These are phyloP conservation scores for Hirtodrosophila cameraria DNA, from an alignment of 2,888 invertebrate species.

Conservation along the genomic window DNA sequence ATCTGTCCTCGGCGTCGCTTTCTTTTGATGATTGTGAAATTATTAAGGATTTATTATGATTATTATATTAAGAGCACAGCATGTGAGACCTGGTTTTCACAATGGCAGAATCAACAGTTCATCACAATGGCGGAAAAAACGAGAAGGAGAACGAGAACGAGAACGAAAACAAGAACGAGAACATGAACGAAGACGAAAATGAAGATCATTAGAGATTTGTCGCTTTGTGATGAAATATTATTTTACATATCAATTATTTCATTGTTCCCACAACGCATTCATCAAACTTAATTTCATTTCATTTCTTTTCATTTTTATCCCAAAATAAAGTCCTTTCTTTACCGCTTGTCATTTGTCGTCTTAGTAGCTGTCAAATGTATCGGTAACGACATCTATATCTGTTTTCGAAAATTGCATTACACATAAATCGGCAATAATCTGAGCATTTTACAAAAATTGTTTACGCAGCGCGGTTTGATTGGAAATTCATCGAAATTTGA, in stretches of 20 bases:
- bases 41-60: constrained; percentile 84
- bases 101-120: constrained; percentile 45
- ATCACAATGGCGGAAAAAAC: constrained; percentile 30
- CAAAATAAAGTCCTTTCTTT: constrained; percentile 35
- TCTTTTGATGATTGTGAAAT: constrained; percentile 82
- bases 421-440: constrained; percentile 35
- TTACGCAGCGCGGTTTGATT: constrained; percentile 22
- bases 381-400: constrained; percentile 1
- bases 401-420: constrained; percentile 60
- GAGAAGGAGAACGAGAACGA: not conserved
- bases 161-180: constrained; percentile 19
- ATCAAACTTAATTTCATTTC: not conserved
- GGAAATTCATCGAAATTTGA: constrained; percentile 58
- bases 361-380: not conserved
- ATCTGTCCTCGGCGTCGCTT: constrained; percentile 73
- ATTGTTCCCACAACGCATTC: constrained; percentile 62
- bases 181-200: constrained; percentile 27
- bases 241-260: constrained; percentile 84
- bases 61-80: constrained; percentile 84
- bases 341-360: constrained; percentile 36
- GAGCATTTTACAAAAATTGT: constrained; percentile 35
- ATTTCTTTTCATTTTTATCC: constrained; percentile 27
- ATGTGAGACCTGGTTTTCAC: constrained; percentile 37
- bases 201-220: constrained; percentile 62
- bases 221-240: constrained; percentile 70